Evolutionary conservation across 2,113 vertebrate species (phyloP).

Genomic region (Aramus guarauna): DNA sequence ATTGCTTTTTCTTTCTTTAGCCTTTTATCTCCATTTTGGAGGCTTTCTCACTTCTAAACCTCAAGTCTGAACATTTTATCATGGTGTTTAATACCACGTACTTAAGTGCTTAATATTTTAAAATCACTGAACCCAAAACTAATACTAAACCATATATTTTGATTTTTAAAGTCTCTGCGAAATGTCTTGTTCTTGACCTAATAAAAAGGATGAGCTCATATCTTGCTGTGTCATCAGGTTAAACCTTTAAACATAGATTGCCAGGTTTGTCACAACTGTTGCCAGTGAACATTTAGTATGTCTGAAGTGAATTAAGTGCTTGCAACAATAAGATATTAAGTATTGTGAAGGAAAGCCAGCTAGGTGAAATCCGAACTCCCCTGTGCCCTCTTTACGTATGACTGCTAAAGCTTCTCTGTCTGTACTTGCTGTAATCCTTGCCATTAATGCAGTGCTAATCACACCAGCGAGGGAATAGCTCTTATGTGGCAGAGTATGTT

Average conservation of each 20-base stretch:
- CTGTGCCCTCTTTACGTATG: neutral
- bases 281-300: neutral
- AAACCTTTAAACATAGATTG: neutral
- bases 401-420: neutral
- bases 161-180: neutral
- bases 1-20: neutral
- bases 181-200: neutral
- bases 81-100: neutral
- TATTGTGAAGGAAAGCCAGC: neutral
- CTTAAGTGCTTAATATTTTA: neutral
- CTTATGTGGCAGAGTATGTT: neutral
- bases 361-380: neutral
- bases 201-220: neutral
- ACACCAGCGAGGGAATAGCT: neutral
- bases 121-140: neutral
- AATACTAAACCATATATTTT: neutral
- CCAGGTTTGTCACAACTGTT: neutral
- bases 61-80: neutral
- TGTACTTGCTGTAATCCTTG: neutral
- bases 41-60: neutral
- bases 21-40: neutral
- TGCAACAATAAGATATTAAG: neutral
- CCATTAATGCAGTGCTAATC: neutral
- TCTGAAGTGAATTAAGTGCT: neutral
- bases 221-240: neutral